Evolutionary conservation across 2,113 vertebrate genomes (phyloP).

Genomic region (Chloropsis hardwickii): DNA sequence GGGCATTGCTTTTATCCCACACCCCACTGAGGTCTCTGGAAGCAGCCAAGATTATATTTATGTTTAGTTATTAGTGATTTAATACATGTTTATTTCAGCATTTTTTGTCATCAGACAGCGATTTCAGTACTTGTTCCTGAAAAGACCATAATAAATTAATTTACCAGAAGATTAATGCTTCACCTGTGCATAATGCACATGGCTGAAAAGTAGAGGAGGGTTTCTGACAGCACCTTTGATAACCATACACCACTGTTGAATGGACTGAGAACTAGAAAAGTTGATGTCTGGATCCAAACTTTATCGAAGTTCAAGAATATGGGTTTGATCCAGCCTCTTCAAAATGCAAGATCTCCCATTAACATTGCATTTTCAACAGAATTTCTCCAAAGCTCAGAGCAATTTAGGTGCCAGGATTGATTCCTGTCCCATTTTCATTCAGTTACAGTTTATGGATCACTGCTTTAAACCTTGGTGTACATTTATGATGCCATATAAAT

Average conservation of each 20-base stretch:
- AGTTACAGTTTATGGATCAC: not conserved
- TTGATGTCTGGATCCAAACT: not conserved
- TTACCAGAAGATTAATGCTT: not conserved
- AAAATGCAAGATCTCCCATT: not conserved
- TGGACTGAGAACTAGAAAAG: not conserved
- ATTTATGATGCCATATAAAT: not conserved
- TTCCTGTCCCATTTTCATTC: not conserved
- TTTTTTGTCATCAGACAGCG: not conserved
- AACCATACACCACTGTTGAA: not conserved
- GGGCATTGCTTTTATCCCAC: not conserved
- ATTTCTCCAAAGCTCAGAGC: not conserved
- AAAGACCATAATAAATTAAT: not conserved
- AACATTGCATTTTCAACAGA: not conserved
- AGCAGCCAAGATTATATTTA: not conserved
- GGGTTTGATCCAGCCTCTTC: not conserved
- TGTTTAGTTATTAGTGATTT: slow-evolving; percentile 28
- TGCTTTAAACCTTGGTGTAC: not conserved
- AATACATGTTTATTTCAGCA: slow-evolving; percentile 28
- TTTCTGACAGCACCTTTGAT: not conserved
- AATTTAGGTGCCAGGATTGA: not conserved
- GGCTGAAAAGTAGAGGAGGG: not conserved
- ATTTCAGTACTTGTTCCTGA: not conserved
- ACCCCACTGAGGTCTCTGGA: not conserved
- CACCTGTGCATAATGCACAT: not conserved
- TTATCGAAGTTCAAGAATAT: not conserved